phyloP scores from a whole-genome alignment of 1,140 invertebrate species.

The Brachionus rotundiformis region DNA sequence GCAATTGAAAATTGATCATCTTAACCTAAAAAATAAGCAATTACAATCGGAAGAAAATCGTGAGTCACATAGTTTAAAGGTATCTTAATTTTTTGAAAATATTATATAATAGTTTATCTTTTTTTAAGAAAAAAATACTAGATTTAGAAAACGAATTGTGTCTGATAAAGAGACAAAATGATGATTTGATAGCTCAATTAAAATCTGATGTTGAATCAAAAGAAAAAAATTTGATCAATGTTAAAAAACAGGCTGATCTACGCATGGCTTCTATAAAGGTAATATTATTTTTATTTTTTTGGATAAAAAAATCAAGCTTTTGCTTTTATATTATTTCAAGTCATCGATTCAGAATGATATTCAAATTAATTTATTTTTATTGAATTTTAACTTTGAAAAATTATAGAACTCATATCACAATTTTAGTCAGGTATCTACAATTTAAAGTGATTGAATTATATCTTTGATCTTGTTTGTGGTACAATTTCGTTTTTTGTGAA shows the following conservation, averaged over 20 bases:
- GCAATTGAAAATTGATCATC: slow-evolving; percentile 20
- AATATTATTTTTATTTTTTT: too few relatives aligned
- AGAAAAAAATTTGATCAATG: slow-evolving; percentile 15
- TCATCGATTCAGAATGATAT: too few relatives aligned
- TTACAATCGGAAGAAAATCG: slow-evolving; percentile 11
- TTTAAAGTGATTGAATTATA: too few relatives aligned
- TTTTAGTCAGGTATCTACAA: too few relatives aligned
- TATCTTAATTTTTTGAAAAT: neutral
- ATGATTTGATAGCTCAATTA: neutral
- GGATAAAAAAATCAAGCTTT: too few relatives aligned
- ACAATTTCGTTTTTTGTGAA: too few relatives aligned
- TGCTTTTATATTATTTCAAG: too few relatives aligned
- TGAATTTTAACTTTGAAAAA: too few relatives aligned
- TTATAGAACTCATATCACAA: too few relatives aligned
- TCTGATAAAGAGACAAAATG: neutral
- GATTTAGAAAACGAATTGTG: slow-evolving; percentile 1
- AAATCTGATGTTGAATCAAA: neutral
- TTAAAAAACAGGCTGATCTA: slow-evolving; percentile 15
- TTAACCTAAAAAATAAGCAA: slow-evolving; percentile 23
- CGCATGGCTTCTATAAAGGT: slow-evolving; percentile 27
- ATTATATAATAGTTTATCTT: neutral
- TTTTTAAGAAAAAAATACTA: neutral
- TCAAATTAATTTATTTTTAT: too few relatives aligned
- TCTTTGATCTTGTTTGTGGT: too few relatives aligned
- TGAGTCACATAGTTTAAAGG: neutral